phyloP scores from a whole-genome alignment of 2,888 invertebrate species.

The Adelphocoris suturalis region DNA sequence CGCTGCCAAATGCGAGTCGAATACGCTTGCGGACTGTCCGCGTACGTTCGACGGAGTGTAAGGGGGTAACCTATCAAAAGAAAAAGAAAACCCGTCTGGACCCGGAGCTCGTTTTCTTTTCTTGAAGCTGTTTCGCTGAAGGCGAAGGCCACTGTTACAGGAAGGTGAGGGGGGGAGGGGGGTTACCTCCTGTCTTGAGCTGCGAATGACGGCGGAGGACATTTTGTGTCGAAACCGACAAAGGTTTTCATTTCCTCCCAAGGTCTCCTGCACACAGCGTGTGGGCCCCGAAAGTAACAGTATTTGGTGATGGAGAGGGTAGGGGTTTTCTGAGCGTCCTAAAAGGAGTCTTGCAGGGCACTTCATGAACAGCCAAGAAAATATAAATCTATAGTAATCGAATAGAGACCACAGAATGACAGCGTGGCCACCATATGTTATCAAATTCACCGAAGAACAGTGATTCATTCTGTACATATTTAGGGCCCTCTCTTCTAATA shows the following conservation, averaged over 20 bases:
- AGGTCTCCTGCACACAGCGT: not conserved
- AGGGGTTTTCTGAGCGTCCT: too few species aligned
- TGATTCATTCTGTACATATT: too few species aligned
- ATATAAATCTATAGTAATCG: too few species aligned
- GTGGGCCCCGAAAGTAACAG: not conserved
- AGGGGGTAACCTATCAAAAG: slow-evolving; percentile 7
- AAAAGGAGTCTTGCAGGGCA: too few species aligned
- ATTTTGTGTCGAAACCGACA: slow-evolving; percentile 4
- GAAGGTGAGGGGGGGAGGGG: not conserved
- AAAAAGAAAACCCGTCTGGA: slow-evolving; percentile 57
- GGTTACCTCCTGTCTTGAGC: not conserved
- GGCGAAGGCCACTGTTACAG: slow-evolving; percentile 47
- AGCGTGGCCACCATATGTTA: too few species aligned
- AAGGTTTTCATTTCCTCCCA: slow-evolving; percentile 34
- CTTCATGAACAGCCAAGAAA: too few species aligned
- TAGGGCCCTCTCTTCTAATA: too few species aligned
- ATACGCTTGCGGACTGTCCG: slow-evolving; percentile 37
- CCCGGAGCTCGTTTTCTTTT: slow-evolving; percentile 37
- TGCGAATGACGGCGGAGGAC: slow-evolving; percentile 12
- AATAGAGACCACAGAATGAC: too few species aligned
- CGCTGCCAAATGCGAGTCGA: slow-evolving; percentile 35
- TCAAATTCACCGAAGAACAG: too few species aligned
- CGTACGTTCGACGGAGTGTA: not conserved
- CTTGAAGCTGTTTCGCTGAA: slow-evolving; percentile 19
- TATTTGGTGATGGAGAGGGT: too few species aligned